These are phyloP conservation scores for Anas platyrhynchos DNA, from an alignment of 2,113 vertebrate genomes.

Conservation along the genomic window DNA sequence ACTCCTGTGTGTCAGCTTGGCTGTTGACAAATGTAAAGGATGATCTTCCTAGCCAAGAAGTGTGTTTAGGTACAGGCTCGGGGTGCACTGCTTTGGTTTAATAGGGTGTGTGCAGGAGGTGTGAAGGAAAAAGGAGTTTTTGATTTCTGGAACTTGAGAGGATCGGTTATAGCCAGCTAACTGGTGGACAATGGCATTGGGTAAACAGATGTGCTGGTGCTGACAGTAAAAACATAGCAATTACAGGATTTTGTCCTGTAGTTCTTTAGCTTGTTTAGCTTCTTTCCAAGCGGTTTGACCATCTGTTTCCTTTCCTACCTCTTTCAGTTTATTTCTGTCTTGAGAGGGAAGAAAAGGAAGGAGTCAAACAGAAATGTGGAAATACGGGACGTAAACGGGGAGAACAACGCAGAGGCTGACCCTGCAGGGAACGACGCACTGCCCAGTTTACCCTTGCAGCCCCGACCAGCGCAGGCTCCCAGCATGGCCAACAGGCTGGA, in stretches of 20 bases:
- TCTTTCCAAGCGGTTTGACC: not conserved
- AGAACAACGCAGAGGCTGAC: not conserved
- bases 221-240: not conserved
- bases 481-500: constrained; percentile 31
- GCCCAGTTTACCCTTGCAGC: not conserved
- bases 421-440: not conserved
- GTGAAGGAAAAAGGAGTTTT: not conserved
- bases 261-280: not conserved
- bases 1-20: not conserved
- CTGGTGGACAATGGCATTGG: too few species aligned
- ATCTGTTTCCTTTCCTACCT: not conserved
- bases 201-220: not conserved
- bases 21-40: not conserved
- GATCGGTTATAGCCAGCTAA: not conserved
- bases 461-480: not conserved
- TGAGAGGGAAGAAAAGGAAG: constrained; percentile 79
- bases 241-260: not conserved
- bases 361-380: not conserved
- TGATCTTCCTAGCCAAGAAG: not conserved
- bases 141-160: not conserved
- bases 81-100: not conserved
- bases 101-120: not conserved
- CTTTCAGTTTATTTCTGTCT: constrained; percentile 84
- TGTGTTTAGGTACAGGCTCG: not conserved
- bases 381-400: not conserved